Evolutionary conservation across 1,140 invertebrate species (phyloP).

Genomic region (Drosophila trapezifrons): DNA sequence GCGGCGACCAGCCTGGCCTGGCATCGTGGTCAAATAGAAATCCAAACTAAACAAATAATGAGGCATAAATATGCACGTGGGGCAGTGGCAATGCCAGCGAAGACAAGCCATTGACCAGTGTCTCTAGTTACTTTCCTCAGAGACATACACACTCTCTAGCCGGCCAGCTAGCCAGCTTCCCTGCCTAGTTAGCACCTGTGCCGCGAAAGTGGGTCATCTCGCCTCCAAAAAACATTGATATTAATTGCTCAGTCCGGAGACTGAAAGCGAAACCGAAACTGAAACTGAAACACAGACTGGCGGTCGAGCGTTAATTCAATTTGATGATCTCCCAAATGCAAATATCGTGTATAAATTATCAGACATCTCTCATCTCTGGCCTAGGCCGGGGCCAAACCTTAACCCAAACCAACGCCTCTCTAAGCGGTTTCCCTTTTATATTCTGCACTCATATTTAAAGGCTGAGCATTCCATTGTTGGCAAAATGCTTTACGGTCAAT

Average conservation of each 20-base stretch:
- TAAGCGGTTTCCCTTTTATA: constrained; percentile 54
- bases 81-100: constrained; percentile 39
- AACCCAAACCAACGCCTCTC: constrained; percentile 53
- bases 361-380: constrained; percentile 22
- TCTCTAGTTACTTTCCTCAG: constrained; percentile 60
- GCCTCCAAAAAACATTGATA: constrained; percentile 45
- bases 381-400: constrained; percentile 56
- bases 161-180: constrained; percentile 3
- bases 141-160: not conserved
- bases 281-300: constrained; percentile 31
- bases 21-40: constrained; percentile 69
- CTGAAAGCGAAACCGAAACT: constrained; percentile 30
- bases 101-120: constrained; percentile 41
- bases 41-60: constrained; percentile 79
- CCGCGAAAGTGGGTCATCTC: constrained; percentile 70
- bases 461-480: constrained; percentile 52
- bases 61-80: constrained; percentile 77
- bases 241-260: constrained; percentile 26
- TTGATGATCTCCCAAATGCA: constrained; percentile 73
- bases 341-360: constrained; percentile 77
- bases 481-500: constrained; percentile 56
- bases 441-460: constrained; percentile 61
- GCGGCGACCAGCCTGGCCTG: constrained; percentile 19
- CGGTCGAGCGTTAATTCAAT: constrained; percentile 67
- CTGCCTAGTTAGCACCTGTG: constrained; percentile 68